Conservation (phyloP, 1,140 invertebrate species). For the Zaprionus gabonicus region DNA sequence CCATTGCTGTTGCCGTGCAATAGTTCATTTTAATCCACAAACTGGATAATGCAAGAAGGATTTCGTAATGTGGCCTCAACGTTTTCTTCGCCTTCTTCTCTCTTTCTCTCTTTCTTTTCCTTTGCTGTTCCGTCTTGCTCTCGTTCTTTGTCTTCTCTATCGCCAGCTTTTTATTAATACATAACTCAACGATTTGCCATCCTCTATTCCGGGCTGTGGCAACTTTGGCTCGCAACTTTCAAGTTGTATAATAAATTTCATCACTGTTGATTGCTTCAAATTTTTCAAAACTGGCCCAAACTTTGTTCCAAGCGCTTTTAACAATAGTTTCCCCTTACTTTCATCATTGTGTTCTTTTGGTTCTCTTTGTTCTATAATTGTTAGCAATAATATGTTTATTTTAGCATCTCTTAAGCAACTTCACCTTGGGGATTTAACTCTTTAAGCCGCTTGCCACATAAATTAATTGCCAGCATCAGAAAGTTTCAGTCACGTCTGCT, state of each 20-base stretch:
- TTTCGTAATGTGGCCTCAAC: slow-evolving; percentile 72
- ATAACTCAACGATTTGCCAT: slow-evolving; percentile 56
- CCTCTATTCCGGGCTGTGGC: slow-evolving; percentile 36
- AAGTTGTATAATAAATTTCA: slow-evolving; percentile 74
- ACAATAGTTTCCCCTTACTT: slow-evolving; percentile 44
- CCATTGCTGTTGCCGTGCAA: slow-evolving; percentile 66
- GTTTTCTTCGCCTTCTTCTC: slow-evolving; percentile 34
- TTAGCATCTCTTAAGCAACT: background rate
- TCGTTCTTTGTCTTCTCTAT: slow-evolving; percentile 65
- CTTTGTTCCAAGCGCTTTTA: slow-evolving; percentile 41
- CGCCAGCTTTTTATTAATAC: slow-evolving; percentile 49
- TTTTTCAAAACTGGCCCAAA: slow-evolving; percentile 51
- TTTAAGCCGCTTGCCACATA: slow-evolving; percentile 60
- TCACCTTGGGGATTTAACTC: slow-evolving; percentile 51
- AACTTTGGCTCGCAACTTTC: slow-evolving; percentile 66
- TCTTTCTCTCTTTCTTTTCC: slow-evolving; percentile 22
- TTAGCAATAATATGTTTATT: slow-evolving; percentile 66
- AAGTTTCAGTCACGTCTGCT: slow-evolving; percentile 62
- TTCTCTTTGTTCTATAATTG: slow-evolving; percentile 28
- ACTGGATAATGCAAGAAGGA: slow-evolving; percentile 81
- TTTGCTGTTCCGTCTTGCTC: slow-evolving; percentile 28
- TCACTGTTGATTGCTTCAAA: slow-evolving; percentile 67
- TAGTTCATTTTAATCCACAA: slow-evolving; percentile 83
- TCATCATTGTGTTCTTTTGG: background rate
- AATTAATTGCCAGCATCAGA: slow-evolving; percentile 60